phyloP scores from a whole-genome alignment of 2,888 invertebrate genomes.

The Brachyptera putata region DNA sequence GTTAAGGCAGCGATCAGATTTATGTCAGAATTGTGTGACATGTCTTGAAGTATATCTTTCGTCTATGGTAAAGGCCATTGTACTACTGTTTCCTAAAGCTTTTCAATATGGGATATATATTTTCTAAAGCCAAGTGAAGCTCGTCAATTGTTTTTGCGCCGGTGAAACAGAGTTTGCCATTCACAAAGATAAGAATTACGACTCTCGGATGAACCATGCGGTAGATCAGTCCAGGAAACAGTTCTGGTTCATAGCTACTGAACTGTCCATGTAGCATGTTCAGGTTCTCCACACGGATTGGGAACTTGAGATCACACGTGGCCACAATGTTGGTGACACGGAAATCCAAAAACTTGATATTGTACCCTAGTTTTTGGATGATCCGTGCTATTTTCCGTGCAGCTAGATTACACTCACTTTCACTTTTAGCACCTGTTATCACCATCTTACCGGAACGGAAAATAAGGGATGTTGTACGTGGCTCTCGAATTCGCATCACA shows the following conservation, averaged over 20 bases:
- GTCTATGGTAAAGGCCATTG: not conserved
- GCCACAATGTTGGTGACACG: conserved; percentile 86
- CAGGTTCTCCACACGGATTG: conserved; percentile 73
- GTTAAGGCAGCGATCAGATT: too few species aligned
- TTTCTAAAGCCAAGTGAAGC: conserved; percentile 88
- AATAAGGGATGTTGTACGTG: conserved; percentile 68
- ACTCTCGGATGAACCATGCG: conserved; percentile 95
- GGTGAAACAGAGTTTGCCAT: conserved; percentile 78
- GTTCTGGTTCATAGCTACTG: conserved; percentile 91
- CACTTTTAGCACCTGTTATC: conserved; percentile 74
- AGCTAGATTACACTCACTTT: conserved; percentile 70
- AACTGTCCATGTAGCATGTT: conserved; percentile 80
- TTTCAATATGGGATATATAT: conserved; percentile 91
- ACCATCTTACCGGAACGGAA: conserved; percentile 81
- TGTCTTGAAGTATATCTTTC: not conserved
- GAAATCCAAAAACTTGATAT: conserved; percentile 72
- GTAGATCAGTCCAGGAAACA: conserved; percentile 98
- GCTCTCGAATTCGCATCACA: conserved; percentile 77
- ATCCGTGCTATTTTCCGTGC: conserved; percentile 78
- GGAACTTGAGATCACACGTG: conserved; percentile 82
- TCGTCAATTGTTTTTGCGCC: conserved; percentile 91
- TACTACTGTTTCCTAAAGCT: conserved; percentile 81
- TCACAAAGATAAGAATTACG: conserved; percentile 95
- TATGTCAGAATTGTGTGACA: too few species aligned
- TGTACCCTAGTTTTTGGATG: conserved; percentile 74